These are phyloP conservation scores for Mirza zaza DNA, from an alignment of 2,113 vertebrate species.

Conservation along the genomic window DNA sequence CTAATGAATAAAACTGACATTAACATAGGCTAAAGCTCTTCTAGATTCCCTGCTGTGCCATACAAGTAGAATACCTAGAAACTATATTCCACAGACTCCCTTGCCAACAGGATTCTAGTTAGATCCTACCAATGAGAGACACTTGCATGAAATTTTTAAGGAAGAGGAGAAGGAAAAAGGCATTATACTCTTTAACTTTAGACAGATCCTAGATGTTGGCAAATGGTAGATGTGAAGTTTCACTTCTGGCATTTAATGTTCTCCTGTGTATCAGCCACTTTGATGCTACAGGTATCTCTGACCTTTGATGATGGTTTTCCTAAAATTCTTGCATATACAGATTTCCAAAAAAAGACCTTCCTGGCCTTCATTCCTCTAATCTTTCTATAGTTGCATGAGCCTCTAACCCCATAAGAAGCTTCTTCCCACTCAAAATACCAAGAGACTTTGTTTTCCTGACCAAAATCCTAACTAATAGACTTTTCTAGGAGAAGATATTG, in stretches of 20 bases:
- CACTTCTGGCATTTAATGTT: not conserved
- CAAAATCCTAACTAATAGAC: not conserved
- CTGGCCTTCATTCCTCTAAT: not conserved
- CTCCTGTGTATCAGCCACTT: not conserved
- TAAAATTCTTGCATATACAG: not conserved
- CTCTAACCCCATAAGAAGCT: not conserved
- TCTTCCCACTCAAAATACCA: not conserved
- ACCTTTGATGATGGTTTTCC: not conserved
- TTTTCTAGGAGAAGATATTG: not conserved
- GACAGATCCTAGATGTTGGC: not conserved
- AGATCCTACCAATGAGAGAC: not conserved
- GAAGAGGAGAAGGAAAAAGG: not conserved
- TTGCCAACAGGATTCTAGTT: not conserved
- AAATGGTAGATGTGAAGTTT: not conserved
- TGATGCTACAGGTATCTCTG: not conserved
- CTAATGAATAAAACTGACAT: not conserved
- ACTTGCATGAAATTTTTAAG: not conserved
- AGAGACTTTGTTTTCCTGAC: not conserved
- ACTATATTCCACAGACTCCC: not conserved
- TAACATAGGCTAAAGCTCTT: not conserved
- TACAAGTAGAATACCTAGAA: not conserved
- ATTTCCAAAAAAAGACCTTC: not conserved
- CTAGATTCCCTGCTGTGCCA: not conserved
- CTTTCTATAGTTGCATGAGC: not conserved
- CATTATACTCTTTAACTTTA: not conserved